phyloP scores from a whole-genome alignment of 37 sponge, comb jelly and placozoan species.

The Agelas oroides region DNA sequence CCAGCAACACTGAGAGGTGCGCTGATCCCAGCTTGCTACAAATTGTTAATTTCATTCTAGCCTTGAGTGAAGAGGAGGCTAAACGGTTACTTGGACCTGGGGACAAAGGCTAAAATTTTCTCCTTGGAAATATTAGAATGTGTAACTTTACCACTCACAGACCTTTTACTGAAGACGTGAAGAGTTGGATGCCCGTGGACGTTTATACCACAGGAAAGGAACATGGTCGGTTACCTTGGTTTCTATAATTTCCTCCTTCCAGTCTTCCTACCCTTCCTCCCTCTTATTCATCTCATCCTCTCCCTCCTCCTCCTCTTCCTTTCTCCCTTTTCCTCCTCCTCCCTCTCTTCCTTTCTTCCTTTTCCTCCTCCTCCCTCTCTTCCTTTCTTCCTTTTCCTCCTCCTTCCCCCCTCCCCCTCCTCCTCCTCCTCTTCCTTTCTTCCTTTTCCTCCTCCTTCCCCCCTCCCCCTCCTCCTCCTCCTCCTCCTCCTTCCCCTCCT shows the following conservation, averaged over 20 bases:
- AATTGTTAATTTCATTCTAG: not conserved
- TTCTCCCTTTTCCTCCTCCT: not conserved
- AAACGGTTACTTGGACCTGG: no score
- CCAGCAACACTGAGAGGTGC: conserved; percentile 22
- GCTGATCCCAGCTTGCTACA: no score
- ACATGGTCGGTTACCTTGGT: conserved; percentile 57
- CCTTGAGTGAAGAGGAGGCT: no score
- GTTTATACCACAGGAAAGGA: conserved; percentile 86
- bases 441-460: not conserved
- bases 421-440: not conserved
- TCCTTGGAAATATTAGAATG: no score
- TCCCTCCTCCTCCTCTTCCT: not conserved
- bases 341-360: not conserved
- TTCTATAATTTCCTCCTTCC: not conserved
- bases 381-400: not conserved
- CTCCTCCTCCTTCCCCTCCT: not conserved
- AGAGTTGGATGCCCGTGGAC: conserved; percentile 84
- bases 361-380: not conserved
- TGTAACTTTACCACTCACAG: no score
- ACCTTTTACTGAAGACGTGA: conserved; percentile 55
- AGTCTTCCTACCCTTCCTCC: not conserved
- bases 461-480: not conserved
- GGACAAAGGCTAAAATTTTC: no score
- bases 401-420: not conserved
- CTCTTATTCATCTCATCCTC: not conserved